A percentile compares a stretch with the other conserved stretches of the same genome.
phyloP scores from a whole-genome alignment of 2,888 invertebrate species.

The Sarcophaga rosellei region DNA sequence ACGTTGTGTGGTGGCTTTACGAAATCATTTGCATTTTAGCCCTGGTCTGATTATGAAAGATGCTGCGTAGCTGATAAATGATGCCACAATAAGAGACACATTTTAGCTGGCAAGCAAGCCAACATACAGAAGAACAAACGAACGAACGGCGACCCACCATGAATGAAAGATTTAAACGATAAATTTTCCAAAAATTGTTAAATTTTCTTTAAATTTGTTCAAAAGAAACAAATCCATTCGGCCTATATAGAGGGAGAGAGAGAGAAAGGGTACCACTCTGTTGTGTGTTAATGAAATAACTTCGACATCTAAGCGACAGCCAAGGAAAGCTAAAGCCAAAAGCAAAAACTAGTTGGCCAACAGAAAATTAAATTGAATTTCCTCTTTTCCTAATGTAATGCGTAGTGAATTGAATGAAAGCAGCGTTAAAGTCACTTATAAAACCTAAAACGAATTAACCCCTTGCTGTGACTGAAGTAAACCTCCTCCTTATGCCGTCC shows the following conservation, averaged over 20 bases:
- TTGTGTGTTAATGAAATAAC: neutral
- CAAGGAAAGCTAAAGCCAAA: slow-evolving; percentile 6
- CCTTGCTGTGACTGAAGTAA: slow-evolving; percentile 74
- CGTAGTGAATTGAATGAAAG: slow-evolving; percentile 56
- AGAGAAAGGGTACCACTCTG: neutral
- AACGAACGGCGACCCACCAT: slow-evolving; percentile 44
- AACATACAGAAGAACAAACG: neutral
- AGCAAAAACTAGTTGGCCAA: slow-evolving; percentile 49
- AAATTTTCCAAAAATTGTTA: slow-evolving; percentile 53
- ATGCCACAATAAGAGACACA: slow-evolving; percentile 73
- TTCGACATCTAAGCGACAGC: neutral
- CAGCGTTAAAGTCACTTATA: slow-evolving; percentile 68
- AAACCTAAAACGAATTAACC: slow-evolving; percentile 75
- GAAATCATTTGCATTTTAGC: slow-evolving; percentile 78
- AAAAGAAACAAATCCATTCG: neutral
- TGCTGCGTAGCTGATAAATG: slow-evolving; percentile 80
- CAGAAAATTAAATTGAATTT: slow-evolving; percentile 64
- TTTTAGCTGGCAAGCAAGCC: slow-evolving; percentile 62
- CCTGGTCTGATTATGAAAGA: slow-evolving; percentile 79
- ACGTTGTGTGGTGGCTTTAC: slow-evolving; percentile 47
- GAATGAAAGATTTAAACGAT: slow-evolving; percentile 56
- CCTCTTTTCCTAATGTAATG: slow-evolving; percentile 16
- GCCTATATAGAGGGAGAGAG: slow-evolving; percentile 4
- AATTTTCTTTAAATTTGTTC: slow-evolving; percentile 10
- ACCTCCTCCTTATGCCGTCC: slow-evolving; percentile 25